Conservation (phyloP, 2,888 invertebrate species). For the Perithous albicinctus region DNA sequence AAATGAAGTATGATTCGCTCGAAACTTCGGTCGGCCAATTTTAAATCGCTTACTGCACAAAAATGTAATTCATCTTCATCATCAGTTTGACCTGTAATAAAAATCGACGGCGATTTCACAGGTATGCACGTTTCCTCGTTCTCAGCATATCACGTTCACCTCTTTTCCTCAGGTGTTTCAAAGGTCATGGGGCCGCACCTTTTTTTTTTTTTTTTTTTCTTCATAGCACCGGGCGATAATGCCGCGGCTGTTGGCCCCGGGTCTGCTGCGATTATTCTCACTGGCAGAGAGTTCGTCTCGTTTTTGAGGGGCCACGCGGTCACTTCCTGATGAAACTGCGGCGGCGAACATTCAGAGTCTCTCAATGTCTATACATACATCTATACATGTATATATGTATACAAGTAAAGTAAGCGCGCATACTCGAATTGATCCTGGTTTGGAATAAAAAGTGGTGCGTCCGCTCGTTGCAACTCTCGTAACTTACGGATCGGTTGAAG, state of each 20-base stretch:
- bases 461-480: constrained; percentile 50
- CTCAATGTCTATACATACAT: constrained; percentile 26
- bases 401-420: neutral
- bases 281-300: constrained; percentile 34
- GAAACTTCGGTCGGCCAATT: neutral
- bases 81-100: constrained; percentile 35
- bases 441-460: constrained; percentile 59
- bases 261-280: neutral
- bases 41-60: neutral
- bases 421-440: neutral
- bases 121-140: constrained; percentile 47
- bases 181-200: constrained; percentile 61
- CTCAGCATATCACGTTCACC: constrained; percentile 47
- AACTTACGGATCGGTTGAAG: constrained; percentile 55
- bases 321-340: constrained; percentile 45
- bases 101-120: constrained; percentile 29
- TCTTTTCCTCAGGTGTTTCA: constrained; percentile 57
- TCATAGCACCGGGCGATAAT: constrained; percentile 21
- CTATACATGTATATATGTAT: neutral
- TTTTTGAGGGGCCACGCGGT: constrained; percentile 38
- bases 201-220: too few species aligned
- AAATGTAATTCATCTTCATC: constrained; percentile 21
- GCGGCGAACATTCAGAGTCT: constrained; percentile 26
- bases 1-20: neutral
- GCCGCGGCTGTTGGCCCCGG: neutral